Evolutionary conservation across 2,888 invertebrate genomes (phyloP), one percentile per base, ranked within the genome.

Genomic region (Thera obeliscata): DNA sequence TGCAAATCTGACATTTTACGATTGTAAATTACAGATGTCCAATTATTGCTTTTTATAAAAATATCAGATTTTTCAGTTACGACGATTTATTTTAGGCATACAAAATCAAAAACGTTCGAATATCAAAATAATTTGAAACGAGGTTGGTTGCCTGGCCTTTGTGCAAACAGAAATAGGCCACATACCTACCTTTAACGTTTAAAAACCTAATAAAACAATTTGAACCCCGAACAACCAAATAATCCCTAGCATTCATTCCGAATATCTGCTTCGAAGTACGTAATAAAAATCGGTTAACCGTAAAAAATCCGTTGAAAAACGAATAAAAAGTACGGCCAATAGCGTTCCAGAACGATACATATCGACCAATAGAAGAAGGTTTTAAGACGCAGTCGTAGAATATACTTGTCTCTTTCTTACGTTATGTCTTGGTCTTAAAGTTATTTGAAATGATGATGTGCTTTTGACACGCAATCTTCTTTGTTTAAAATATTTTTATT

Each of bases 281-380:
- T 85, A 82, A 87, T 89, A 87, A 89, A 88, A 85, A 82, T 84
- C 85, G 84, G 82, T 81, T 81, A 83, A 22, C 83, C 83, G 80
- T 85, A 85, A 87, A 87, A 75, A 74, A 74, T 64, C 56, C 62
- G 52, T 41, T 54, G 49, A 61, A 61, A 60, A 68, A 56, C 64
- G 78, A 81, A 78, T 76, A 75, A 78, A 75, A 77, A 78, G 78
- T 67, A 72, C 77, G 56, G 67, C 84, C 84, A 84, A 84, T 84
- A 73, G 80, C 64, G 69, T 70, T 64, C 66, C 73, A 76, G 82
- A 79, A 79, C 82, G 83, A 84, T 81, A 83, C 83, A 84, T 78
- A 82, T 81, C 80, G 77, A 62, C 84, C 83, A 84, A 84, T 83
- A 79, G 83, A 81, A 78, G 69, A 73, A 61, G 70, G 74, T 74